Base-by-base conservation (phyloP, 2,797 vertebrate species). In the Morus bassanus region DNA sequence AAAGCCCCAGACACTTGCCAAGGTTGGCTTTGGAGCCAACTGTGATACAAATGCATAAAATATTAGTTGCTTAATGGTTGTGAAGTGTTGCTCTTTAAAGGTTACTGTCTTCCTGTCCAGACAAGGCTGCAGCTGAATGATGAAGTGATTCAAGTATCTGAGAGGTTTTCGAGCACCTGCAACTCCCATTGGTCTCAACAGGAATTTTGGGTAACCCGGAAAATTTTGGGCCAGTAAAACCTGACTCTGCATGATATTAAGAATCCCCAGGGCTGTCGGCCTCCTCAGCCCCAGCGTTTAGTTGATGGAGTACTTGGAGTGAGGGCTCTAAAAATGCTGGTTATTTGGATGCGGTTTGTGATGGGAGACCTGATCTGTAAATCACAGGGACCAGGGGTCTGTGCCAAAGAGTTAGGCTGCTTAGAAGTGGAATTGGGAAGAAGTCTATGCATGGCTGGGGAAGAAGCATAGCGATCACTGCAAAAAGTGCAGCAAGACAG, bases 21-120 rank as follows among this genome's bases (percentile, higher is more conserved):
- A 94, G 91, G 91, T 91, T 96, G 91, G 63, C 77, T 96, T 93
- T 87, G 92, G 92, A 97, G 94, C 85, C 85, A 93, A 68, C 87
- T 90, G 87, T 88, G 96, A 96, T 95, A 96, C 91, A 96, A 96
- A 95, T 73, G 82, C 91, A 96, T 96, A 94, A 96, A 93, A 87
- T 94, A 96, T 94, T 94, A 97, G 93, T 95, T 91, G 89, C 89
- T 93, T 90, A 97, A 94, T 91, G 91, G 94, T 79, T 86, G 89
- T 93, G 91, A 95, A 96, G 87, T 82, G 93, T 94, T 95, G 85
- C 95, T 96, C 88, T 96, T 97, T 94, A 97, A 96, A 94, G 91
- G 92, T 95, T 96, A 93, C 95, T 54, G 88, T 95, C 96, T 96
- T 96, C 89, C 91, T 96, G 89, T 94, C 94, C 95, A 96, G 93